Conservation (phyloP, 2,113 vertebrate genomes). For the Tragelaphus scriptus region DNA sequence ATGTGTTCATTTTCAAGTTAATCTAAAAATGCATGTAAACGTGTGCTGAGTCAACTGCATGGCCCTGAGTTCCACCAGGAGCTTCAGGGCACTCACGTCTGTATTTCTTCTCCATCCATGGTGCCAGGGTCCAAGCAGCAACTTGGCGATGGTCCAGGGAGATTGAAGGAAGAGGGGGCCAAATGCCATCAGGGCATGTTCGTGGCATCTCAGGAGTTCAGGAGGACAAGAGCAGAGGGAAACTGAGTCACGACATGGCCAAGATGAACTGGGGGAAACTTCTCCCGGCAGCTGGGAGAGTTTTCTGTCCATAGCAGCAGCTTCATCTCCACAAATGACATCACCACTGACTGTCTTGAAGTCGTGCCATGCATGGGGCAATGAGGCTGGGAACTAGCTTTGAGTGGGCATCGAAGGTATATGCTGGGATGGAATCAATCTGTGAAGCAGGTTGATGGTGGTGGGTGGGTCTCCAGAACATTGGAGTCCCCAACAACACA, state of each 20-base stretch:
- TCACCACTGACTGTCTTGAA: neutral
- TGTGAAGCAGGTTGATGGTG: neutral
- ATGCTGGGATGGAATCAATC: neutral
- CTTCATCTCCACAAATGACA: accelerated
- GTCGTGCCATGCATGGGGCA: neutral
- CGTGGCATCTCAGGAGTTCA: accelerated
- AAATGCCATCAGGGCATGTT: neutral
- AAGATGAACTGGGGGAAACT: neutral
- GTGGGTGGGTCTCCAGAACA: neutral
- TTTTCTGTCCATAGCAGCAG: accelerated
- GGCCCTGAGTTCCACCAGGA: neutral
- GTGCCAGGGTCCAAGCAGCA: neutral
- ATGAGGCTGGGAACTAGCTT: neutral
- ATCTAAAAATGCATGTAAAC: neutral
- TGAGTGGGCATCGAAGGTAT: neutral
- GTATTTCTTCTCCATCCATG: neutral
- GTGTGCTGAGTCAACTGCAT: neutral
- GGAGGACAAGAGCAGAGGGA: neutral
- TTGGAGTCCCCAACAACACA: neutral
- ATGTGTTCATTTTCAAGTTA: neutral
- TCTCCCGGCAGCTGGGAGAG: neutral
- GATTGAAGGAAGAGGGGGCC: neutral
- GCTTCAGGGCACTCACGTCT: neutral
- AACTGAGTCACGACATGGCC: neutral
- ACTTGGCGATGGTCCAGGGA: neutral